These are phyloP conservation scores for Heliocidaris erythrogramma DNA, from an alignment of 35 echinoderm and acorn worm species.

Conservation along the genomic window DNA sequence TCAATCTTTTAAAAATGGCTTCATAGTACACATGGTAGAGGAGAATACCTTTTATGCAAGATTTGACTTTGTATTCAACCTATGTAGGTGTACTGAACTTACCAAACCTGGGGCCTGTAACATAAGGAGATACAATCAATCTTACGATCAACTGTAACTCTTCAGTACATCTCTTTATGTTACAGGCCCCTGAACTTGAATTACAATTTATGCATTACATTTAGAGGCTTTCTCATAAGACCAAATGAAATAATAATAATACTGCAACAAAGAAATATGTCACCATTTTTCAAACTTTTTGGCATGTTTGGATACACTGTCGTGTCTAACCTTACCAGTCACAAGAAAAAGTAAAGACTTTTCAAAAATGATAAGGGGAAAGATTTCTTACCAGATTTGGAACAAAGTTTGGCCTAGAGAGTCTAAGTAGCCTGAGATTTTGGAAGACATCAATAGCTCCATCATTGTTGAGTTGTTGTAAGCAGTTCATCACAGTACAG, in stretches of 20 bases:
- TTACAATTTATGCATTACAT: too few relatives aligned
- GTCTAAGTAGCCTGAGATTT: slow-evolving; percentile 8
- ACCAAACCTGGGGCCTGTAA: too few relatives aligned
- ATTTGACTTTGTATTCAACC: background rate
- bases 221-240: too few relatives aligned
- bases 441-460: slow-evolving; percentile 33
- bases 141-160: too few relatives aligned
- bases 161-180: too few relatives aligned
- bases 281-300: too few relatives aligned
- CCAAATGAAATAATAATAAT: too few relatives aligned
- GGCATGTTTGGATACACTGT: too few relatives aligned
- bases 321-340: background rate
- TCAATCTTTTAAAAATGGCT: background rate
- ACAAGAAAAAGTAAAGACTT: background rate
- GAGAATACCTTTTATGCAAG: background rate
- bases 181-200: too few relatives aligned
- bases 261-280: too few relatives aligned
- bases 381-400: background rate
- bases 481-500: slow-evolving; percentile 23
- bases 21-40: background rate
- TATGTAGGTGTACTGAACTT: too few relatives aligned
- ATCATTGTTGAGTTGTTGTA: slow-evolving; percentile 23
- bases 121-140: too few relatives aligned
- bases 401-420: slow-evolving; percentile 16
- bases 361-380: background rate